Conservation (phyloP, 2,888 invertebrate species). For the Tryphoninae sp. region DNA sequence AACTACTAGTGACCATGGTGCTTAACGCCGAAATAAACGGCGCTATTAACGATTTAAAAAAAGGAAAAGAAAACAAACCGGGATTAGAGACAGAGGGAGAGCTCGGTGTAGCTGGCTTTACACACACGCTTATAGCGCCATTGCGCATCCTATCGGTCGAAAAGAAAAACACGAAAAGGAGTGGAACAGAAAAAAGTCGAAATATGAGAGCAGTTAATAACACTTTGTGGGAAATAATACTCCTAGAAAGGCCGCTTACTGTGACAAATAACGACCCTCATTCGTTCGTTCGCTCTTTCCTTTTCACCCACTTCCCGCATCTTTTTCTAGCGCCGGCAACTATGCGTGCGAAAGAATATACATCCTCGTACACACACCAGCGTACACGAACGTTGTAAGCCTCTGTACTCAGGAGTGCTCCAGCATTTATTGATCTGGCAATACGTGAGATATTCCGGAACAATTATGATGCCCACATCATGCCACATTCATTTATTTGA, state of each 20-base stretch:
- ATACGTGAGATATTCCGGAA: too few species aligned
- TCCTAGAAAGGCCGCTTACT: constrained; percentile 80
- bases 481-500: too few species aligned
- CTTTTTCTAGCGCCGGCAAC: constrained; percentile 48
- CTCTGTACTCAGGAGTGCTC: background rate
- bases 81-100: constrained; percentile 70
- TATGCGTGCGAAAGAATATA: constrained; percentile 21
- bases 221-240: constrained; percentile 81
- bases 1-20: constrained; percentile 76
- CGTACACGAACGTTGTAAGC: constrained; percentile 54
- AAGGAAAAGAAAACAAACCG: constrained; percentile 67
- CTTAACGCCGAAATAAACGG: constrained; percentile 80
- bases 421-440: too few species aligned
- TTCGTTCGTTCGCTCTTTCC: constrained; percentile 26
- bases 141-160: constrained; percentile 62
- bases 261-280: constrained; percentile 79
- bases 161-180: constrained; percentile 62
- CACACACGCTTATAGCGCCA: constrained; percentile 53
- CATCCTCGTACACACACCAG: constrained; percentile 14
- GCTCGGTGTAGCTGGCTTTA: constrained; percentile 46
- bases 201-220: constrained; percentile 81
- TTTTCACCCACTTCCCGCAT: constrained; percentile 41
- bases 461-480: too few species aligned
- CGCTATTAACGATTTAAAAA: constrained; percentile 79
- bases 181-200: constrained; percentile 73